Evolutionary conservation across 2,113 vertebrate genomes (phyloP), one percentile per base, ranked within the genome.

Genomic region (Prietella phreatophila): DNA sequence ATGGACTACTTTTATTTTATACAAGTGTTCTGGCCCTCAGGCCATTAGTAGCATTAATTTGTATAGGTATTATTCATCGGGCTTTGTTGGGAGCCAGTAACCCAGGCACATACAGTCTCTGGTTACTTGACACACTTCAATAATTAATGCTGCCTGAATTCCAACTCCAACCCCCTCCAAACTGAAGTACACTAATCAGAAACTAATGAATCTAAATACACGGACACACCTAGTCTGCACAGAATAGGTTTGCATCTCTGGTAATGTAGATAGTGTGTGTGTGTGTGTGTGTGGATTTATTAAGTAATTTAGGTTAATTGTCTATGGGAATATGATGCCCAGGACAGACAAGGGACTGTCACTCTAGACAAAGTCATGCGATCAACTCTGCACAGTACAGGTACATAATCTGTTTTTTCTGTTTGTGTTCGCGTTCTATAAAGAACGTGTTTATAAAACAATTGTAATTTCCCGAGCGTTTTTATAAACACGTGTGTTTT

Each of bases 121-220:
- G 90, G 93, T 96, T 96, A 93, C 95, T 92, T 85, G 91, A 86
- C 85, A 63, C 85, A 47, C 88, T 89, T 96, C 89, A 94, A 96
- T 96, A 92, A 95, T 96, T 96, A 92, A 96, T 95, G 93, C 60
- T 80, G 89, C 91, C 89, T 92, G 91, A 92, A 92, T 92, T 93
- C 83, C 86, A 94, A 94, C 92, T 94, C 95, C 94, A 94, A 93
- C 92, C 93, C 91, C 91, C 91, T 93, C 89, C 91, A 75, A 61
- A 78, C 27, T 76, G 56, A 39, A 69, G 61, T 65, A 50, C 36
- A 0, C 47, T 79, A 53, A 79, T 87, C 78, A 78, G 53, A 58
- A 63, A 30, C 10, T 7, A 71, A 53, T 79, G 56, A 58, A 75
- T 56, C 67, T 60, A 50, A 65, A 81, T 30, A 42, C 27, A 27